phyloP scores from a whole-genome alignment of 2,797 vertebrate genomes.

The Remorina albescens region DNA sequence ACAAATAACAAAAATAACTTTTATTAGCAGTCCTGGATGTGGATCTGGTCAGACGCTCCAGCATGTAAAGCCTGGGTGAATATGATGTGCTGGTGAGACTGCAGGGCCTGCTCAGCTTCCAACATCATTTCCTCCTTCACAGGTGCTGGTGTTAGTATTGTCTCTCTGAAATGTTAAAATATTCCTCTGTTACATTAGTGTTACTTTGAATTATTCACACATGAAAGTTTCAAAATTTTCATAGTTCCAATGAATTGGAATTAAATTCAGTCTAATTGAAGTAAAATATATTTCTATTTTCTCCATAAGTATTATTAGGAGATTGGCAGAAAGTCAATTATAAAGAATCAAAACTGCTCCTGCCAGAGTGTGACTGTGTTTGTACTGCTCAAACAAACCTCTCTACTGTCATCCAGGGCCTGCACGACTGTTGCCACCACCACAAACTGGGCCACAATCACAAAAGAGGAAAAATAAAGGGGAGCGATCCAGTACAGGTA shows the following conservation, averaged over 20 bases:
- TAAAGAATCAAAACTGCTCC: too few species aligned
- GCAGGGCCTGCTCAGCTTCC: accelerated
- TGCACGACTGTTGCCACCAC: neutral
- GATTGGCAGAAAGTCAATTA: too few species aligned
- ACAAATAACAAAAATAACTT: neutral
- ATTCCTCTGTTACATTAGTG: neutral
- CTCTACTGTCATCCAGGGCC: neutral
- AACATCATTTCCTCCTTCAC: neutral
- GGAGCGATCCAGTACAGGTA: neutral
- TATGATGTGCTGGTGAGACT: too few species aligned
- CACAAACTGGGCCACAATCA: conserved; percentile 28
- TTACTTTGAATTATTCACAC: too few species aligned
- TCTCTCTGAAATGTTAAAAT: neutral
- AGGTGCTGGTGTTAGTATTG: neutral
- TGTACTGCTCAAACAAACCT: neutral
- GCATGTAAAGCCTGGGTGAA: too few species aligned
- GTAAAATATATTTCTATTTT: neutral
- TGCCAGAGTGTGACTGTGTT: too few species aligned
- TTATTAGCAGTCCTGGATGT: neutral
- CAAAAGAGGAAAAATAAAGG: neutral
- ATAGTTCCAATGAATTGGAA: too few species aligned
- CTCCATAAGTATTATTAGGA: neutral
- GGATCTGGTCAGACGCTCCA: too few species aligned
- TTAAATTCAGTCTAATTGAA: too few species aligned
- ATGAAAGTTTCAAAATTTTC: too few species aligned